phyloP scores from a whole-genome alignment of 2,888 invertebrate genomes.

The Craniophora ligustri region DNA sequence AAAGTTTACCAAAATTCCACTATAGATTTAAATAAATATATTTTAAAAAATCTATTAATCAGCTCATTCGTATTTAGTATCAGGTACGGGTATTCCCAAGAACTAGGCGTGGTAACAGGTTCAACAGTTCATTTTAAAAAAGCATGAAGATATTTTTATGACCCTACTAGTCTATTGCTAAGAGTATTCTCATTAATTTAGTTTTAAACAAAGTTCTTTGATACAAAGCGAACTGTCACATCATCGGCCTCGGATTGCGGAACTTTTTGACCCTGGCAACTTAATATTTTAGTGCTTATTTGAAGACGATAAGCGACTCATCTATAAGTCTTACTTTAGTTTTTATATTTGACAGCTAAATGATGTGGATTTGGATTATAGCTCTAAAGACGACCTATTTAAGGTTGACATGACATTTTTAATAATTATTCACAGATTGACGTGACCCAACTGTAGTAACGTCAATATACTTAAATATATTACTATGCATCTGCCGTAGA shows the following conservation, averaged over 20 bases:
- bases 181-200: neutral
- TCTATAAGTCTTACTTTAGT: slow-evolving; percentile 47
- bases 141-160: neutral
- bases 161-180: neutral
- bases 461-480: slow-evolving; percentile 2
- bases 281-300: slow-evolving; percentile 53
- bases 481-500: slow-evolving; percentile 33
- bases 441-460: slow-evolving; percentile 3
- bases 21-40: neutral
- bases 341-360: slow-evolving; percentile 45
- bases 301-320: slow-evolving; percentile 35
- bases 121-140: slow-evolving; percentile 7
- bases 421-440: slow-evolving; percentile 34
- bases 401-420: slow-evolving; percentile 40
- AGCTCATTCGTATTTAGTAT: slow-evolving; percentile 3
- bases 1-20: neutral
- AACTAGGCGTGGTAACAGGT: slow-evolving; percentile 21
- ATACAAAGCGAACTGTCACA: slow-evolving; percentile 4
- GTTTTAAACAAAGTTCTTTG: neutral
- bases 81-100: neutral
- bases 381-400: slow-evolving; percentile 49
- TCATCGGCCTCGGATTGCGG: slow-evolving; percentile 29
- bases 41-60: slow-evolving; percentile 5
- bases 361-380: slow-evolving; percentile 44
- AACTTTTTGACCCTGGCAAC: slow-evolving; percentile 28